These are phyloP conservation scores for Loripinus fragilis DNA, from an alignment of 2,888 invertebrate species.

Conservation along the genomic window DNA sequence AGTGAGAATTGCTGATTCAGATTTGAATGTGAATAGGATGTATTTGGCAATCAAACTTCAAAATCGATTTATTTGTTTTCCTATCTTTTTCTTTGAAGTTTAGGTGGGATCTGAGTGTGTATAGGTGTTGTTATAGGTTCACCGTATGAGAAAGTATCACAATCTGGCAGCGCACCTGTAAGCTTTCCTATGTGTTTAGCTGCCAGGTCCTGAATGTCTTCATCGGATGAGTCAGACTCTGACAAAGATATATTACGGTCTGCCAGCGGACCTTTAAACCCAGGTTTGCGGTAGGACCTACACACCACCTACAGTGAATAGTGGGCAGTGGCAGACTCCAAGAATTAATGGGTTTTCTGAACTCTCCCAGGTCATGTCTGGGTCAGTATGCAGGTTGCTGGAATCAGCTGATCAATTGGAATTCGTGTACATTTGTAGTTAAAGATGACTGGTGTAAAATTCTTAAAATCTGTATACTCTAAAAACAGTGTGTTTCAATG, in stretches of 20 bases:
- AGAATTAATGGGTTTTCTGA: too few relatives aligned
- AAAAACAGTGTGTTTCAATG: too few relatives aligned
- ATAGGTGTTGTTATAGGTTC: constrained; percentile 6
- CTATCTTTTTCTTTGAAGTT: constrained; percentile 1
- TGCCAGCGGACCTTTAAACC: too few relatives aligned
- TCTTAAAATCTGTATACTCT: too few relatives aligned
- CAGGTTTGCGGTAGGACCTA: too few relatives aligned
- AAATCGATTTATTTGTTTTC: not conserved
- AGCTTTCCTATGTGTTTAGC: constrained; percentile 4
- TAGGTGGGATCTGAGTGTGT: not conserved
- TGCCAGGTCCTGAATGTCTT: constrained; percentile 1
- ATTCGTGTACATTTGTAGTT: too few relatives aligned
- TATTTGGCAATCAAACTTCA: constrained; percentile 6
- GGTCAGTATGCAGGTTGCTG: too few relatives aligned
- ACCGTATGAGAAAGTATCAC: not conserved
- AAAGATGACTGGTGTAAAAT: too few relatives aligned
- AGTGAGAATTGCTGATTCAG: not conserved
- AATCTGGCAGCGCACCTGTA: constrained; percentile 13
- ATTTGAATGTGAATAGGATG: not conserved
- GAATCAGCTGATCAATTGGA: too few relatives aligned
- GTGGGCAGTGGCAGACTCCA: too few relatives aligned
- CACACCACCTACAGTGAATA: too few relatives aligned
- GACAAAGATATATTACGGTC: not conserved
- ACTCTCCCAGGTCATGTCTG: too few relatives aligned
- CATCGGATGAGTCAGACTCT: constrained; percentile 5